A percentile compares a stretch with the other conserved stretches of the same genome.
Conservation (phyloP, 2,113 vertebrate genomes). For the Apus apus region DNA sequence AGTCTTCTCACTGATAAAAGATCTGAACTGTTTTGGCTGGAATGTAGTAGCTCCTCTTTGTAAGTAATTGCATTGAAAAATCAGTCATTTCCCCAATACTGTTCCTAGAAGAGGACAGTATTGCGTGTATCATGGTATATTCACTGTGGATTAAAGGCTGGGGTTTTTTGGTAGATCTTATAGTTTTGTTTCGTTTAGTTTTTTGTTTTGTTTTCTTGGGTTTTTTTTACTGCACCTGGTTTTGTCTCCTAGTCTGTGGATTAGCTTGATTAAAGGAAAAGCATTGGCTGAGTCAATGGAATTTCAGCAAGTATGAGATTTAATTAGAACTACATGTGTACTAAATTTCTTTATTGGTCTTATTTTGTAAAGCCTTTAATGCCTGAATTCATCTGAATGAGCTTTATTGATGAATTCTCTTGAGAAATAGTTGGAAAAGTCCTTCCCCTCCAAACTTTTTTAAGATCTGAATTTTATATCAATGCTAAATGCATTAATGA, state of each 20-base stretch:
- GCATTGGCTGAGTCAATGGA: slow-evolving; percentile 18
- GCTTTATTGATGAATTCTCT: background rate
- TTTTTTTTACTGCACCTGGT: background rate
- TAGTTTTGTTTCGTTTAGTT: background rate
- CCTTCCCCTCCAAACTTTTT: background rate
- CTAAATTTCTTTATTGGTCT: background rate
- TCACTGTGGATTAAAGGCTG: background rate
- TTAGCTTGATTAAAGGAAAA: slow-evolving; percentile 44
- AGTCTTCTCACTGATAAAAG: slow-evolving; percentile 48
- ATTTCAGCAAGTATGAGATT: background rate
- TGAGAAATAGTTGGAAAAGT: background rate
- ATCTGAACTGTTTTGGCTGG: slow-evolving; percentile 42
- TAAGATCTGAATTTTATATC: background rate
- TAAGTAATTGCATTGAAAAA: slow-evolving; percentile 35
- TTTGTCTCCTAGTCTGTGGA: slow-evolving; percentile 32
- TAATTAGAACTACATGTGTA: background rate
- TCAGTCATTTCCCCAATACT: background rate
- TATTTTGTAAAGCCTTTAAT: background rate
- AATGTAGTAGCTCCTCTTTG: slow-evolving; percentile 51
- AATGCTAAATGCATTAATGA: background rate
- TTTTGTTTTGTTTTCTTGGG: background rate
- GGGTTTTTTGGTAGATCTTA: background rate
- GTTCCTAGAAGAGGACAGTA: background rate
- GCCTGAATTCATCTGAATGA: background rate
- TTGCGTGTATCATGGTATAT: background rate